Evolutionary conservation across 2,888 invertebrate species (phyloP), one percentile per base, ranked within the genome.

Genomic region (Temnothorax rugatulus): DNA sequence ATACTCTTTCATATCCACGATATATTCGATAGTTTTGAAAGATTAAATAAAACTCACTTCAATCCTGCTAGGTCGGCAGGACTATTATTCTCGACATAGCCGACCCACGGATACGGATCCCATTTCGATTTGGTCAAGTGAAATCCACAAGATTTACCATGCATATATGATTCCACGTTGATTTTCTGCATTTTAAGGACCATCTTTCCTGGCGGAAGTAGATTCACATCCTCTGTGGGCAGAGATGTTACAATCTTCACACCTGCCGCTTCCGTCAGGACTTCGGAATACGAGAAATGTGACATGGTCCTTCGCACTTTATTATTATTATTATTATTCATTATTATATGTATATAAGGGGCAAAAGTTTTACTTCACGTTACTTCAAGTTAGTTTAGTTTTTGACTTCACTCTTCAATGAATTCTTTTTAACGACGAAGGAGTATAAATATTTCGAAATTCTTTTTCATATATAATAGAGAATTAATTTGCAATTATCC

Each of bases 41-140:
- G 25, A 61, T 11, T 0, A 5, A 0, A 18, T 18, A 41, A 54
- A 29, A 41, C 59, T 59, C n/a, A 94, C 94, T 95, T 96, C 64
- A 97, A 93, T 0, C 97, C 97, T 0, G 97, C 96, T 0, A 93
- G 84, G 79, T 96, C 96, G 0, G 97, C 97, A 81, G 96, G 95
- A 2, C 97, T 96, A 8, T 95, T 96, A 0, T 93, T 92, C 29
- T 96, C 96, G 34, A 97, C 97, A 77, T 96, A 96, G 82, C 96
- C 96, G 18, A 97, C 97, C 97, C 97, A 97, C 34, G 97, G 97
- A 95, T 97, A 97, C 0, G 97, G 97, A 94, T 97, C 97, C 97
- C 97, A 97, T 84, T 97, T 96, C 8, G 97, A 97, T 89, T 97
- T 96, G 0, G 97, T 97, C 57, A 97, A 95, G 86, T 97, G 96